Evolutionary conservation across 2,797 vertebrate genomes (phyloP), one percentile per base, ranked within the genome.

Genomic region (Enteromius viviparus): DNA sequence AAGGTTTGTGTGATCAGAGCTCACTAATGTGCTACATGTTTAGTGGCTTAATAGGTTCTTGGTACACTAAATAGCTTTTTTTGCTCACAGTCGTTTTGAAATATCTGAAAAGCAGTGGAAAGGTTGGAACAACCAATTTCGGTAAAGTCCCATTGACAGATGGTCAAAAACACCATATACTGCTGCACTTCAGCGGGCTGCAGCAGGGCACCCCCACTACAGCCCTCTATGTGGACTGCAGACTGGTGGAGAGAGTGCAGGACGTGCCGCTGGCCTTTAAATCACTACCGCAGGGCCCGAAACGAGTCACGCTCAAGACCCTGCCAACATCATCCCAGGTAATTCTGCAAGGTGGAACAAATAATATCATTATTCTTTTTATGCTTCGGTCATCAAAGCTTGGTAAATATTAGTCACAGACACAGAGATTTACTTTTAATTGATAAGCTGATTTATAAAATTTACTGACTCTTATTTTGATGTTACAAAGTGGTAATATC

Each of bases 141-240:
- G 95, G 93, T 91, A 96, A 98, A 29, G 69, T 95, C n/a, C 92
- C 94, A 15, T 90, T 99, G 89, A 95, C 96, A 9, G 97, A 99
- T 1, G 96, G 97, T 26, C 94, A 82, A 53, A 92, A 94, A 2
- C 98, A 98, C 68, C 92, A 96, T 47, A 85, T 99, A 83, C 94
- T 99, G 87, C 92, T 99, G 53, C 95, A 96, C 81, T 93, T 97
- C 84, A 97, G 92, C 11, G 96, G 96, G 15, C 89, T 99, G 49
- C 96, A 95, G 80, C 91, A 88, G 0, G 95, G 94, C 0, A 53
- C 91, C 0, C 93, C 94, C 85, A 92, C 92, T 1, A 85, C 96
- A 9, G 94, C 96, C 80, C 88, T 99, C 74, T 99, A 98, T 26
- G 51, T 98, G 72, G 98, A 99, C 94, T 99, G 98, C 86, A 91